These are phyloP conservation scores for Tenebrosternarchus preto DNA, from an alignment of 2,113 vertebrate genomes.

Conservation along the genomic window DNA sequence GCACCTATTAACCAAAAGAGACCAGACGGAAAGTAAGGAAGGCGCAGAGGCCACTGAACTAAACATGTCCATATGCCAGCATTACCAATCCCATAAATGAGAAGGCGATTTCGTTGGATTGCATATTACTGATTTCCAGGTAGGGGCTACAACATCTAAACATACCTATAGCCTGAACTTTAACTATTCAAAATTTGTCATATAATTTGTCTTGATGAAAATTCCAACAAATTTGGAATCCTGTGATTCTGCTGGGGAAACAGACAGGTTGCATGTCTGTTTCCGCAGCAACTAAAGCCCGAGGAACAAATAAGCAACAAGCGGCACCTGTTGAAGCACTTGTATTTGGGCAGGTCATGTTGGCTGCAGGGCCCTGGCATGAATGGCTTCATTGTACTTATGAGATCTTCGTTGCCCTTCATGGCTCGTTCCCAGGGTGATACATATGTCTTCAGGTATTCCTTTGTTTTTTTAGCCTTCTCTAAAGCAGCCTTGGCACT, in stretches of 20 bases:
- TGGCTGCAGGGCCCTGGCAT: conserved; percentile 77
- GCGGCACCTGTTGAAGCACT: conserved; percentile 91
- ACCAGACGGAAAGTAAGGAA: conserved; percentile 39
- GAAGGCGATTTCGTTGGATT: background rate
- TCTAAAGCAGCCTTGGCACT: conserved; percentile 29
- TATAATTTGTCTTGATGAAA: conserved; percentile 1
- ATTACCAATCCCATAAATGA: too few relatives aligned
- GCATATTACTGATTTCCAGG: background rate
- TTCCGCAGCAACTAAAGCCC: background rate
- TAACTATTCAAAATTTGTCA: background rate
- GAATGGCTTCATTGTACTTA: conserved; percentile 78
- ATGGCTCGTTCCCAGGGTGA: conserved; percentile 97
- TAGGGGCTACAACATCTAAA: background rate
- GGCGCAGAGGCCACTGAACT: background rate
- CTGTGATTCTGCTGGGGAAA: background rate
- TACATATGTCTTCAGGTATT: conserved; percentile 81
- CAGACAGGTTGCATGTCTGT: background rate
- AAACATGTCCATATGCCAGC: too few relatives aligned
- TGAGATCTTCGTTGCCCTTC: conserved; percentile 85
- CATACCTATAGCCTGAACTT: too few relatives aligned
- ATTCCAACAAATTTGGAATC: background rate
- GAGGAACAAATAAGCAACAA: background rate
- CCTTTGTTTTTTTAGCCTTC: conserved; percentile 68
- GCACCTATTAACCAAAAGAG: conserved; percentile 69
- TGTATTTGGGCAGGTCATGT: conserved; percentile 81